phyloP scores from a whole-genome alignment of 1,140 invertebrate species.

The Trachelipus rathkii region DNA sequence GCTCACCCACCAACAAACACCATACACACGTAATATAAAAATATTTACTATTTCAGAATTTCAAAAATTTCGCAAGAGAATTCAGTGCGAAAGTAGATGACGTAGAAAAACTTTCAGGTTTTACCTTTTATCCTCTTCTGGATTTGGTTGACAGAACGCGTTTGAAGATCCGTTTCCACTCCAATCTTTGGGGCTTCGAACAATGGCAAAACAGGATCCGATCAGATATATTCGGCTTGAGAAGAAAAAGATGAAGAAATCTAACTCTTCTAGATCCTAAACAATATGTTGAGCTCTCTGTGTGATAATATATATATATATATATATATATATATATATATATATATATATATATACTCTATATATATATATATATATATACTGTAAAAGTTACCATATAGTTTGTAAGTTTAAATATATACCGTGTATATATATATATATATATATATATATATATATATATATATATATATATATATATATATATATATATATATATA shows the following conservation, averaged over 20 bases:
- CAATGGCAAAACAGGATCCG: slow-evolving; percentile 31
- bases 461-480: slow-evolving; percentile 9
- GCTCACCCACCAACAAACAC: no score
- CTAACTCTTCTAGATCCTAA: not conserved
- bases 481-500: no score
- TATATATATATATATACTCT: no score
- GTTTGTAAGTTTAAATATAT: no score
- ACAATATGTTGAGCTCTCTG: not conserved
- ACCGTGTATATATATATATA: no score
- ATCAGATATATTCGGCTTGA: slow-evolving; percentile 20
- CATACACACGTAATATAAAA: no score
- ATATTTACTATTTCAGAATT: slow-evolving; percentile 13
- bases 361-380: no score
- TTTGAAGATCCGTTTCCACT: slow-evolving; percentile 30
- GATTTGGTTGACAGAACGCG: slow-evolving; percentile 25
- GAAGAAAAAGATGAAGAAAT: not conserved
- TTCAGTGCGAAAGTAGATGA: slow-evolving; percentile 33
- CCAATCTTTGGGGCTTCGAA: slow-evolving; percentile 35
- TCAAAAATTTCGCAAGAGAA: slow-evolving; percentile 27
- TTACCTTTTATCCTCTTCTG: slow-evolving; percentile 25
- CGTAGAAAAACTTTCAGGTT: slow-evolving; percentile 33
- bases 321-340: no score
- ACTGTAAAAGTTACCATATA: no score
- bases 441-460: not conserved
- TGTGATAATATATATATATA: not conserved